A percentile compares a stretch with the other conserved stretches of the same genome.
phyloP scores from a whole-genome alignment of 2,888 invertebrate species.

The Rotaria sp. region DNA sequence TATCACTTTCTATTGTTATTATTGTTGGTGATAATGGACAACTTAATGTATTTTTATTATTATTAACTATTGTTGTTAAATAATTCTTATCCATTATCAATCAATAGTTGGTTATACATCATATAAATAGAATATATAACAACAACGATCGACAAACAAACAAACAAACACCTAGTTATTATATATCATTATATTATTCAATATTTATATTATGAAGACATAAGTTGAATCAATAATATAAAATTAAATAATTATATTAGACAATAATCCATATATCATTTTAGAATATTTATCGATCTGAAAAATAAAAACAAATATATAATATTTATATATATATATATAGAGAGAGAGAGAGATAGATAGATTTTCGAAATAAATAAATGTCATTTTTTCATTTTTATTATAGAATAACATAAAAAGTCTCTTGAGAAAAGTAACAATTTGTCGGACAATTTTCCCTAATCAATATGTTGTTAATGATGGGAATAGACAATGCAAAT shows the following conservation, averaged over 20 bases:
- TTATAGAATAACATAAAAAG: neutral
- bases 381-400: neutral
- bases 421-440: neutral
- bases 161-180: neutral
- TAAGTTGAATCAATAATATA: neutral
- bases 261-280: neutral
- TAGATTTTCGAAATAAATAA: neutral
- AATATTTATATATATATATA: no score
- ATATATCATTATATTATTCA: neutral
- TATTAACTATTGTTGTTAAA: neutral
- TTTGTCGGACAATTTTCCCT: neutral
- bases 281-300: neutral
- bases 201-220: neutral
- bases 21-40: neutral
- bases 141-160: neutral
- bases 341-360: neutral
- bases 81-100: slow-evolving; percentile 4
- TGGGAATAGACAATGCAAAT: neutral
- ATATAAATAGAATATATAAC: neutral
- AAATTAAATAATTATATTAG: neutral
- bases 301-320: neutral
- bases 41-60: neutral
- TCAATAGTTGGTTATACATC: neutral
- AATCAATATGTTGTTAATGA: neutral
- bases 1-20: neutral